Percentiles rank a stretch among this genome's conserved stretches.
Conservation (phyloP, 1,140 invertebrate species). For the Bombus ignitus region DNA sequence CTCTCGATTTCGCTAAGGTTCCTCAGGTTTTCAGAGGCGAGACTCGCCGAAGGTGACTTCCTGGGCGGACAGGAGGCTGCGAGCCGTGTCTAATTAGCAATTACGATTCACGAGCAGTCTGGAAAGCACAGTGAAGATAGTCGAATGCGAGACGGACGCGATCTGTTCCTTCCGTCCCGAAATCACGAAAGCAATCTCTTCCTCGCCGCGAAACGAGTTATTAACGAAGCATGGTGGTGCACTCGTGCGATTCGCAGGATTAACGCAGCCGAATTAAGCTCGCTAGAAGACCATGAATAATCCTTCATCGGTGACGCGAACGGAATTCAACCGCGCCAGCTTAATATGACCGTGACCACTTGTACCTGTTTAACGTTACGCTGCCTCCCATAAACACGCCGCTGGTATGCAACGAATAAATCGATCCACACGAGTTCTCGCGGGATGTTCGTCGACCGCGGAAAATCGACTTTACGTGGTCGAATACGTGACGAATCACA, state of each 20-base stretch:
- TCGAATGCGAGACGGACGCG: slow-evolving; percentile 16
- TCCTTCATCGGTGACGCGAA: too few species aligned
- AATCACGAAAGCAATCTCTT: slow-evolving; percentile 50
- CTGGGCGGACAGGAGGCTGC: background rate
- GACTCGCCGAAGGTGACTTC: background rate
- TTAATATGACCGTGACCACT: too few species aligned
- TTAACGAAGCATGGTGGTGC: slow-evolving; percentile 16
- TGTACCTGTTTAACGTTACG: too few species aligned
- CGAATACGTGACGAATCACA: too few species aligned
- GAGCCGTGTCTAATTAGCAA: slow-evolving; percentile 59
- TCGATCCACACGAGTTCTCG: too few species aligned
- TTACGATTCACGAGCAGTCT: slow-evolving; percentile 55
- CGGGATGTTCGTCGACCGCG: too few species aligned
- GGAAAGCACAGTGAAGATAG: background rate
- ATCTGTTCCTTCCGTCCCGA: slow-evolving; percentile 32
- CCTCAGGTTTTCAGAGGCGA: background rate
- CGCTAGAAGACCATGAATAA: too few species aligned
- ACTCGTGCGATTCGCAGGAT: slow-evolving; percentile 26
- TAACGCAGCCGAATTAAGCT: slow-evolving; percentile 32
- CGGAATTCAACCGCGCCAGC: too few species aligned
- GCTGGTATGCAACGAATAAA: too few species aligned
- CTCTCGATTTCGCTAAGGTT: background rate
- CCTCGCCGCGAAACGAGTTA: slow-evolving; percentile 30
- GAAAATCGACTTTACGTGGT: too few species aligned
- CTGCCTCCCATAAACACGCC: too few species aligned